Conservation (phyloP, 1,140 invertebrate genomes). For the Zelostemma sp. region DNA sequence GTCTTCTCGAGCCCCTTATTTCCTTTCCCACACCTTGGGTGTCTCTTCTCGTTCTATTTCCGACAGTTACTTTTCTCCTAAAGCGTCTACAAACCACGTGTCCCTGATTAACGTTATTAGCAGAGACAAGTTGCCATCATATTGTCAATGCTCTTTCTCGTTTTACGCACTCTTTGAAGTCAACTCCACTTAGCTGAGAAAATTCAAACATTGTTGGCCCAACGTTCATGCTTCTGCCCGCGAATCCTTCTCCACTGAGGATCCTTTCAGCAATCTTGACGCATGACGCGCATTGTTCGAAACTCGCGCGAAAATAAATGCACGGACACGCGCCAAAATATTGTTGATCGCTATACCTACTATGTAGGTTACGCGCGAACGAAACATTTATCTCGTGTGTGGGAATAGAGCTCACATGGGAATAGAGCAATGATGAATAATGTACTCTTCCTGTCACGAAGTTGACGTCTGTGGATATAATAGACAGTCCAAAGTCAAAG, state of each 20-base stretch:
- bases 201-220: background rate
- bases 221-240: constrained; percentile 7
- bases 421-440: too few species aligned
- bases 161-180: constrained; percentile 33
- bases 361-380: too few species aligned
- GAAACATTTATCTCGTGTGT: too few species aligned
- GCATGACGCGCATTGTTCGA: too few species aligned
- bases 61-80: constrained; percentile 33
- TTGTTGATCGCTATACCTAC: too few species aligned
- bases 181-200: constrained; percentile 17
- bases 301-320: too few species aligned
- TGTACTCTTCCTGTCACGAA: too few species aligned
- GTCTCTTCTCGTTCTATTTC: constrained; percentile 42
- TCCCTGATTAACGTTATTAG: constrained; percentile 68
- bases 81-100: constrained; percentile 59
- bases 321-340: too few species aligned
- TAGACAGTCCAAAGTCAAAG: too few species aligned
- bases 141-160: constrained; percentile 21
- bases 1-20: constrained; percentile 32
- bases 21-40: constrained; percentile 28
- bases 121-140: constrained; percentile 35
- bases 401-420: too few species aligned
- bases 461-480: too few species aligned
- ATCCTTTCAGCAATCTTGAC: too few species aligned
- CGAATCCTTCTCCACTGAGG: background rate